A percentile compares a stretch with the other conserved stretches of the same genome.
phyloP scores from a whole-genome alignment of 1,140 invertebrate genomes.

The Neocloeon triangulifer region DNA sequence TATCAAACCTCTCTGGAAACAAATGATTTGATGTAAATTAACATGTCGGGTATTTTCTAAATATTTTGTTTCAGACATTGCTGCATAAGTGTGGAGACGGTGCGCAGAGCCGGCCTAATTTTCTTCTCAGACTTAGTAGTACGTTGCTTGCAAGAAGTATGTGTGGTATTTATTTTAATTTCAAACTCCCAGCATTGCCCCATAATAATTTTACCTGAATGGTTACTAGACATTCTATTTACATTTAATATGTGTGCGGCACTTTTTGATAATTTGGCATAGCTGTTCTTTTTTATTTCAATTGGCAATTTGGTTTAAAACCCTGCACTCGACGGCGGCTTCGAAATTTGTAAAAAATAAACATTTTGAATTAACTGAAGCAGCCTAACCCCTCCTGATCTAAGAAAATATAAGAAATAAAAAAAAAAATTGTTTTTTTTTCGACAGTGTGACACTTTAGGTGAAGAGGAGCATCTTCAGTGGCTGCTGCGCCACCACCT shows the following conservation, averaged over 20 bases:
- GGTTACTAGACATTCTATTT: background rate
- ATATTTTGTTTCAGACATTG: conserved; percentile 5
- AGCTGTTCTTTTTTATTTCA: too few relatives aligned
- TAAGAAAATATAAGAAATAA: too few relatives aligned
- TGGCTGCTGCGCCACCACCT: conserved; percentile 58
- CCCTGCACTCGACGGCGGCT: too few relatives aligned
- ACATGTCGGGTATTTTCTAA: too few relatives aligned
- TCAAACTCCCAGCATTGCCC: too few relatives aligned
- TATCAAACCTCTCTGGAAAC: too few relatives aligned
- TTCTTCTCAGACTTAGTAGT: conserved; percentile 48
- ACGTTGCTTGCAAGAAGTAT: conserved; percentile 16
- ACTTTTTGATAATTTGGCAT: background rate
- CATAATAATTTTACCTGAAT: conserved; percentile 2
- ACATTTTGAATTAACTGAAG: too few relatives aligned
- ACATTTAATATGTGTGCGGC: too few relatives aligned
- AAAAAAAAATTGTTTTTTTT: conserved; percentile 1
- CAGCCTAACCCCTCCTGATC: too few relatives aligned
- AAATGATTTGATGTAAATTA: too few relatives aligned
- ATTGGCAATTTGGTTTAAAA: too few relatives aligned
- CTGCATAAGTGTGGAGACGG: conserved; percentile 27
- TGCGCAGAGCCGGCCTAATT: conserved; percentile 30
- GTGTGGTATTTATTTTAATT: conserved; percentile 1
- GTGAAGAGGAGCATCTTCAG: conserved; percentile 43
- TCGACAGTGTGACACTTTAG: conserved; percentile 33
- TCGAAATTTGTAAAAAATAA: too few relatives aligned